Evolutionary conservation across 92 coral and sea anemone species (phyloP), one percentile per base, ranked within the genome.

Genomic region (Montipora capitata): DNA sequence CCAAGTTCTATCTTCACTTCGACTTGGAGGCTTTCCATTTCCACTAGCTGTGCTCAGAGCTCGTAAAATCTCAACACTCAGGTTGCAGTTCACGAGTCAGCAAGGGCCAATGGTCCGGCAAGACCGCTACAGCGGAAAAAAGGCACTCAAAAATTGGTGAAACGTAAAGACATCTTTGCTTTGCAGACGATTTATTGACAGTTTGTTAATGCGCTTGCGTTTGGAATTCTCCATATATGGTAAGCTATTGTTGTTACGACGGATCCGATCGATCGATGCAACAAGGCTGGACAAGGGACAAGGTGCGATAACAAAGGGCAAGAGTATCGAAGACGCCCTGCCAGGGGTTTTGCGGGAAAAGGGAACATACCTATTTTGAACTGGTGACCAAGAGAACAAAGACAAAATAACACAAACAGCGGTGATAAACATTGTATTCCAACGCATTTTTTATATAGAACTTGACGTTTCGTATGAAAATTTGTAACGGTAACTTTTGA

Each of bases 1-100:
- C 99, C 99, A 78, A 98, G 94, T 81, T 98, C 99, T 9, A 98
- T 90, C 74, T 94, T 98, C 9, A 96, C 99, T 88, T 96, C 99
- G 61, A 98, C 94, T 38, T 88, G 95, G 74, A 88, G 82, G 69
- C 61, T 83, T 35, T 83, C 87, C 87, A 83, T 83, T 63, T 63
- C 43, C 2, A 72, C 38, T 56, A 54, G 77, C 76, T 68, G 48
- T 54, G 77, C 85, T 67, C 54, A 52, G 18, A 83, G 10, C 80
- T 58, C 87, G 87, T 83, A 72, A 83, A 83, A 83, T 83, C 72
- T 83, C 87, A 73, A 59, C 87, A 61, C 79, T 16, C 20, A 18
- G 80, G 87, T 13, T 43, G 87, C 87, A 83, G 57, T 83, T 83
- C 59, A 83, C 87, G 87, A 83, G 79, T 15, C 72, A 45, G 41